Conservation (phyloP, 2,888 invertebrate species). For the Craniophora ligustri region DNA sequence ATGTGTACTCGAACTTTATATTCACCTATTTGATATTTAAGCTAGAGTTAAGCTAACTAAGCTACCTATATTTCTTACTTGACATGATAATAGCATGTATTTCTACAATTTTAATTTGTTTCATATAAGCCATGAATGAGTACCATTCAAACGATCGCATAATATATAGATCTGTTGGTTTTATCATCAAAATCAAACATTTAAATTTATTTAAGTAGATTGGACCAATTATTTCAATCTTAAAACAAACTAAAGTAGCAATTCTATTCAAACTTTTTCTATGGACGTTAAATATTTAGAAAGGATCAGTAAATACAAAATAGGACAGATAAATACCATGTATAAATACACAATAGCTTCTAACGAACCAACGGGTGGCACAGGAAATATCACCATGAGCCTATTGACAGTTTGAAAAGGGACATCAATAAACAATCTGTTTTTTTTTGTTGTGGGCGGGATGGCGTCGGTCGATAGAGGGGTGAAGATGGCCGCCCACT, state of each 20-base stretch:
- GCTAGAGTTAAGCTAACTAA: too few relatives aligned
- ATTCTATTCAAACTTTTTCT: too few relatives aligned
- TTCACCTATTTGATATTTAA: too few relatives aligned
- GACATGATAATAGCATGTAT: too few relatives aligned
- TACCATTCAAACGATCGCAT: too few relatives aligned
- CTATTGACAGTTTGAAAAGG: slow-evolving; percentile 28
- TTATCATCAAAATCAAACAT: too few relatives aligned
- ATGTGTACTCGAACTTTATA: too few relatives aligned
- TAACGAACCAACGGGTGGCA: slow-evolving; percentile 3
- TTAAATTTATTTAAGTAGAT: not conserved
- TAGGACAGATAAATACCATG: not conserved
- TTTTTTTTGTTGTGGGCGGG: slow-evolving; percentile 67
- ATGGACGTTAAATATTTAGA: not conserved
- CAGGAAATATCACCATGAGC: slow-evolving; percentile 7
- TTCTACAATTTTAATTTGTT: too few relatives aligned
- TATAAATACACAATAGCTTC: slow-evolving; percentile 2
- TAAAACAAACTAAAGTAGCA: too few relatives aligned
- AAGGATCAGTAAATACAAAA: not conserved
- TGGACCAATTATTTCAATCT: not conserved
- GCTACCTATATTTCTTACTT: too few relatives aligned
- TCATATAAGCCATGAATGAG: too few relatives aligned
- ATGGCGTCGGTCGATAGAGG: slow-evolving; percentile 74
- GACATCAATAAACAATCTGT: slow-evolving; percentile 47
- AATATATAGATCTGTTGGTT: too few relatives aligned
- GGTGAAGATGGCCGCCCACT: slow-evolving; percentile 71